Conservation (phyloP, 30 jellyfish, hydroid and myxozoan genomes). For the Catostylus mosaicus region DNA sequence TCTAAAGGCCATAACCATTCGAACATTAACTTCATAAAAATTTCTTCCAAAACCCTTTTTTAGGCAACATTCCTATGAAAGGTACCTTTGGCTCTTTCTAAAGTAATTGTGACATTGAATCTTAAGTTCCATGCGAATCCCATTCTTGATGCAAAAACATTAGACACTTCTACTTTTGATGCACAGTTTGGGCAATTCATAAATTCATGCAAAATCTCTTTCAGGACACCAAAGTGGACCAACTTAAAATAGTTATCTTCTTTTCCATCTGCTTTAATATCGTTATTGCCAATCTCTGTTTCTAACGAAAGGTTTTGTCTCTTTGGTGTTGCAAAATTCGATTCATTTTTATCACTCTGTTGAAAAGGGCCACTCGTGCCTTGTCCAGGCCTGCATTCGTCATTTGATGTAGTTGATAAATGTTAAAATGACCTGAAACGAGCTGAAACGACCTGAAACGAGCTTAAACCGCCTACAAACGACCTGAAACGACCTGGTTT, state of each 20-base stretch:
- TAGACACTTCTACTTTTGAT: not conserved
- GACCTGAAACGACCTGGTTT: too few species aligned
- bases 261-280: constrained; percentile 1
- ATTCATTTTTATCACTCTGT: not conserved
- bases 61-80: constrained; percentile 2
- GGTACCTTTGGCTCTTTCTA: constrained; percentile 13
- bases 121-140: constrained; percentile 4
- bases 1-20: not conserved
- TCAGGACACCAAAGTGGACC: constrained; percentile 12
- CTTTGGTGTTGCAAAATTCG: not conserved
- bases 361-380: constrained; percentile 1
- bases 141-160: not conserved
- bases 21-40: not conserved
- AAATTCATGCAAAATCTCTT: constrained; percentile 1
- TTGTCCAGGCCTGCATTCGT: constrained; percentile 1
- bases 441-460: too few species aligned
- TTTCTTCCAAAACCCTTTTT: not conserved
- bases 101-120: not conserved
- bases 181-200: constrained; percentile 6
- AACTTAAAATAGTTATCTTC: constrained; percentile 4
- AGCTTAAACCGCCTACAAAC: too few species aligned
- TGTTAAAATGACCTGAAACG: too few species aligned
- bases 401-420: not conserved
- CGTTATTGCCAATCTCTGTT: not conserved
- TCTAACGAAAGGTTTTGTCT: not conserved